phyloP scores from a whole-genome alignment of 2,113 vertebrate species.

The Irena cyanogastra region DNA sequence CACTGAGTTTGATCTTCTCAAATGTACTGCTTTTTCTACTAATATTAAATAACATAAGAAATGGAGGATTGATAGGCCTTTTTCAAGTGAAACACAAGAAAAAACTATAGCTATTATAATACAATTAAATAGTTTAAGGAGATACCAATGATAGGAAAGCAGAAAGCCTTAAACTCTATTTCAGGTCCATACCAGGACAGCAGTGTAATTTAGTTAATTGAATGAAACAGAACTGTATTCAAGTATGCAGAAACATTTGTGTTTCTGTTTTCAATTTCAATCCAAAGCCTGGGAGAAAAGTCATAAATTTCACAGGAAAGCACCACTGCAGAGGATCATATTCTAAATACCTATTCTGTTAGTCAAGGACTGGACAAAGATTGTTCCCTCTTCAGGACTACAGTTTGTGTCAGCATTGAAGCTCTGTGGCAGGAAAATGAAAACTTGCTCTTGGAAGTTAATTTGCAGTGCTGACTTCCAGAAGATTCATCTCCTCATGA shows the following conservation, averaged over 20 bases:
- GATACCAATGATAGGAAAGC: neutral
- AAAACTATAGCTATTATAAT: neutral
- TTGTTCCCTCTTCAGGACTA: neutral
- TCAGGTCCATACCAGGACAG: neutral
- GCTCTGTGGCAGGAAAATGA: neutral
- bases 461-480: neutral
- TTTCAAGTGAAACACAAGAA: neutral
- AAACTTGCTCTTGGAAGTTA: neutral
- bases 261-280: neutral
- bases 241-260: neutral
- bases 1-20: neutral
- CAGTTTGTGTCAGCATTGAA: neutral
- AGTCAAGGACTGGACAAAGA: neutral
- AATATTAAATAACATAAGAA: constrained; percentile 47
- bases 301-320: neutral
- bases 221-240: neutral
- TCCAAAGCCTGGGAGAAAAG: neutral
- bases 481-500: neutral
- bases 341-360: neutral
- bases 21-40: constrained; percentile 7
- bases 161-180: neutral
- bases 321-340: neutral
- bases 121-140: neutral
- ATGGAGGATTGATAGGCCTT: neutral
- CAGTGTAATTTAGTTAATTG: neutral